Evolutionary conservation across 2,797 vertebrate species (phyloP).

Genomic region (Schizopygopsis malacanthus): DNA sequence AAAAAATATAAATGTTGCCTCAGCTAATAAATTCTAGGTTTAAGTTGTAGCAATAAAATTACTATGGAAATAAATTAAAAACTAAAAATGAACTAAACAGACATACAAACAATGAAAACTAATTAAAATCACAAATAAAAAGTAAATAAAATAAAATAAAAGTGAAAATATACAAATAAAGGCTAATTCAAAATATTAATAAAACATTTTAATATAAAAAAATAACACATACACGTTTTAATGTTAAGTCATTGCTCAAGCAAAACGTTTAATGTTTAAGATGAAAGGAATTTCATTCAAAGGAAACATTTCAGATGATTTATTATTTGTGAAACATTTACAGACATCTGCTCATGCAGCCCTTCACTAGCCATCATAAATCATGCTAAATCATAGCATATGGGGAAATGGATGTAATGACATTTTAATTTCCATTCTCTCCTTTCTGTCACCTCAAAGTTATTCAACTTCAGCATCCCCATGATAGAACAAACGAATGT

Average conservation of each 20-base stretch:
- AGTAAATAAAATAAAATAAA: neutral
- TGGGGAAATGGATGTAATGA: neutral
- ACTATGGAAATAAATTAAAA: neutral
- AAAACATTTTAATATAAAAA: neutral
- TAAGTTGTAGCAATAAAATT: neutral
- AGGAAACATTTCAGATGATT: neutral
- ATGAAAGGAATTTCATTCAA: neutral
- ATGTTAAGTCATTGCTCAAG: neutral
- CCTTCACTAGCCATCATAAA: neutral
- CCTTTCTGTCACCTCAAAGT: neutral
- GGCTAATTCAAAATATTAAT: neutral
- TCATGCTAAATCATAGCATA: neutral
- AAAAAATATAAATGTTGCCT: neutral
- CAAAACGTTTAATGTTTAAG: neutral
- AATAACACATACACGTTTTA: neutral
- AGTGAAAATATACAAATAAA: neutral
- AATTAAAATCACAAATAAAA: neutral
- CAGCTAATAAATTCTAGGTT: neutral
- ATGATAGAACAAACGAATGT: neutral
- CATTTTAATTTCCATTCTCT: conserved; percentile 5
- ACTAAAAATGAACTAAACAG: neutral
- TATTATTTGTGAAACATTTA: conserved; percentile 8
- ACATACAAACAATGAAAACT: neutral
- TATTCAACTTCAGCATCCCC: neutral
- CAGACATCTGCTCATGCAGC: conserved; percentile 11